Base-by-base conservation (phyloP, 2,888 invertebrate genomes). In the Germaria angustata region DNA sequence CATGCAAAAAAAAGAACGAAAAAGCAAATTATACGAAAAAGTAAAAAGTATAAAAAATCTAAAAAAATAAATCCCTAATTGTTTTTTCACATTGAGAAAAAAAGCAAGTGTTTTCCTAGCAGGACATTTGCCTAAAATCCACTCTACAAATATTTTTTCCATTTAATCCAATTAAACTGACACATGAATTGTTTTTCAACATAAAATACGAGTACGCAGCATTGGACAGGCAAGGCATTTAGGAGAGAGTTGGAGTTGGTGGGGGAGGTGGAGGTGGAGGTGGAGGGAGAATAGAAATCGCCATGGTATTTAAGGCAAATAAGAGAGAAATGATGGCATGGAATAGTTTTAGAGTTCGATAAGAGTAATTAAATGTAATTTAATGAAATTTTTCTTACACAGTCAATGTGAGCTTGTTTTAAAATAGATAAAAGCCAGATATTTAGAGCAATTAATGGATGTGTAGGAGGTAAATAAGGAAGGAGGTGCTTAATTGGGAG, bases 91-190 rank as follows among this genome's bases (percentile, higher is more conserved):
- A 32, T 22, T 28, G n/a, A 44, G n/a, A 44, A 17, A 28, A 44
- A 17, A 28, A n/a, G 24, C n/a, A 39, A 59, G n/a, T 36, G 22
- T 17, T 41, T 34, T 39, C 32, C 20, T 32, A n/a, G 46, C 36
- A 66, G 22, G 41, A 69, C 39, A 59, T 49, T 57, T 66, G 76
- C 49, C 49, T 76, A 75, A 68, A 57, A 76, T 57, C 17, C 24
- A 20, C 22, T 39, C 9, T 51, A 24, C 13, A 9, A 68, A 59
- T 39, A 59, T 53, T 36, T 49, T 59, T 46, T 28, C n/a, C 34
- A 63, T 68, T 41, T 73, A 81, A 81, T 81, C 77, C 81, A 81
- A 78, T 81, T 78, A 73, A 81, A 73, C 68, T 81, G 81, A 81
- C 81, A 81, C 81, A 73, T 77, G 80, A 71, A 72, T 51, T 65